phyloP scores from a whole-genome alignment of 1,140 invertebrate species.

The Orius laevigatus region DNA sequence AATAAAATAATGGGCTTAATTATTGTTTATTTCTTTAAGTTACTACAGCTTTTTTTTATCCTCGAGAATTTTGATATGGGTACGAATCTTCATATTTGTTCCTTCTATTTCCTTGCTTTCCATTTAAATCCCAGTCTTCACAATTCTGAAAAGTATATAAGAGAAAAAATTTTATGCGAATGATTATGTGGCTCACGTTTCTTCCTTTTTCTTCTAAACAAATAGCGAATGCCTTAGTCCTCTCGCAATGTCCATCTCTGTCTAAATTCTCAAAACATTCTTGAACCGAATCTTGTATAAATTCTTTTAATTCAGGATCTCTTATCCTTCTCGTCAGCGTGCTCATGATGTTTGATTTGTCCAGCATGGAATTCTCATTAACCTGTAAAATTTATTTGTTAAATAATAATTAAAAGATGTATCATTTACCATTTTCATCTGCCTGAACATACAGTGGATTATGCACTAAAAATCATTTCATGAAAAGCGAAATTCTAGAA shows the following conservation, averaged over 20 bases:
- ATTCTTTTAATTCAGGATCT: constrained; percentile 20
- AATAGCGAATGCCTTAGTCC: constrained; percentile 16
- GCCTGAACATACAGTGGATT: constrained; percentile 20
- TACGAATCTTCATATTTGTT: too few relatives aligned
- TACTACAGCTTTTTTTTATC: too few relatives aligned
- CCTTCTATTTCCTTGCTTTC: too few relatives aligned
- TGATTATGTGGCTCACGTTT: too few relatives aligned
- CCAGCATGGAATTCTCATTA: constrained; percentile 15
- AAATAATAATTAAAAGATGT: neutral
- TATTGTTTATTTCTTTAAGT: too few relatives aligned
- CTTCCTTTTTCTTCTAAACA: constrained; percentile 17
- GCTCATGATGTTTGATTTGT: constrained; percentile 15
- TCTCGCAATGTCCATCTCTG: constrained; percentile 15
- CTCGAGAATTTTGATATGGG: too few relatives aligned
- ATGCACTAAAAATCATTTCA: constrained; percentile 20
- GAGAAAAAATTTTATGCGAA: too few relatives aligned
- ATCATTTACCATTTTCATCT: constrained; percentile 20
- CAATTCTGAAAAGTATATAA: constrained; percentile 16
- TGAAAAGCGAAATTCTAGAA: neutral
- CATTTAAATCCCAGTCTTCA: constrained; percentile 17
- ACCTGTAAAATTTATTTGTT: constrained; percentile 14
- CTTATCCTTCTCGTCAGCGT: constrained; percentile 19
- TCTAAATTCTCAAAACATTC: constrained; percentile 21
- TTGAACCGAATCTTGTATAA: constrained; percentile 20
- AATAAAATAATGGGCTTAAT: too few relatives aligned